phyloP scores from a whole-genome alignment of 2,113 vertebrate species.

The Chaenogobius annularis region DNA sequence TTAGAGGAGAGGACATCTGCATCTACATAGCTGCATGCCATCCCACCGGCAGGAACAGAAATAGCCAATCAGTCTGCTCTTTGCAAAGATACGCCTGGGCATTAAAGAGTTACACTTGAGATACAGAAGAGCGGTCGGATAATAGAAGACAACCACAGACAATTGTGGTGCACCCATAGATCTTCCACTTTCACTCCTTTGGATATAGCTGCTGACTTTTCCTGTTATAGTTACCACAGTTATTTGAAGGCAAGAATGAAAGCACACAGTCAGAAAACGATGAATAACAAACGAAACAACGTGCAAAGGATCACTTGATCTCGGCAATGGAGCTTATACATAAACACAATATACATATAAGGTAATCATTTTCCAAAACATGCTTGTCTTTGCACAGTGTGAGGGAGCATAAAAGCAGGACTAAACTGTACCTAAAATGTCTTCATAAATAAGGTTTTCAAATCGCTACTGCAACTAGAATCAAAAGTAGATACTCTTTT shows the following conservation, averaged over 20 bases:
- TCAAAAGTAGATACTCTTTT: no score
- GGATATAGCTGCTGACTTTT: not conserved
- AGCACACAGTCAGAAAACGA: not conserved
- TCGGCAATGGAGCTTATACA: no score
- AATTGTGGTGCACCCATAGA: not conserved
- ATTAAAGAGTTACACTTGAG: not conserved
- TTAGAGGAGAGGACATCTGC: slow-evolving; percentile 7
- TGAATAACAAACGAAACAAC: not conserved
- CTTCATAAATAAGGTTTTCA: not conserved
- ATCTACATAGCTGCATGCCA: slow-evolving; percentile 27
- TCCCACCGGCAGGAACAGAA: slow-evolving; percentile 8
- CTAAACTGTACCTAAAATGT: not conserved
- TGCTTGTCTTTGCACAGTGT: not conserved
- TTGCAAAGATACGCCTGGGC: not conserved
- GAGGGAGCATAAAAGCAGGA: not conserved
- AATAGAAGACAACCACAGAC: not conserved
- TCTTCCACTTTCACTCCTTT: not conserved
- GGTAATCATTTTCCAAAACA: not conserved
- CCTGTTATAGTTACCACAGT: not conserved
- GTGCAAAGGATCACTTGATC: not conserved
- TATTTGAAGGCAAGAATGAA: not conserved
- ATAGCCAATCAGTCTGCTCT: not conserved
- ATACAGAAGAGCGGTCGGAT: not conserved
- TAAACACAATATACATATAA: not conserved
- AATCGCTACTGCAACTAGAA: no score